These are phyloP conservation scores for Aphodius sticticus DNA, from an alignment of 2,888 invertebrate species.

Conservation along the genomic window DNA sequence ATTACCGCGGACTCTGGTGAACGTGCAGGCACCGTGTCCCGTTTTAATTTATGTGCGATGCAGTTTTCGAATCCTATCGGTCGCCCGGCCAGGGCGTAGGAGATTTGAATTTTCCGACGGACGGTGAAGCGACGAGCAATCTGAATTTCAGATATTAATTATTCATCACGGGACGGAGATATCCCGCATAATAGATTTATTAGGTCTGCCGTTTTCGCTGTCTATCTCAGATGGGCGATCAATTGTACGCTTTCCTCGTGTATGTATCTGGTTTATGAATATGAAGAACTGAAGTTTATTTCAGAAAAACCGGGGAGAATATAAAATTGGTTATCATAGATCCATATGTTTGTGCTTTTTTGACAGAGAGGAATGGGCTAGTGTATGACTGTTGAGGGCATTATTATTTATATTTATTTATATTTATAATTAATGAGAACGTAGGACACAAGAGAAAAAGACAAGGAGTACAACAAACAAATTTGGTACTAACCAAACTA, in stretches of 20 bases:
- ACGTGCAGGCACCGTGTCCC: not conserved
- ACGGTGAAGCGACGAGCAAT: not conserved
- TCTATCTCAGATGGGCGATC: not conserved
- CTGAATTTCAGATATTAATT: slow-evolving; percentile 4
- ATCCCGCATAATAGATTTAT: not conserved
- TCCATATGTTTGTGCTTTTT: too few relatives aligned
- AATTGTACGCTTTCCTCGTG: not conserved
- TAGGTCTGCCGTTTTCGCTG: not conserved
- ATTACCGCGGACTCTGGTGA: not conserved
- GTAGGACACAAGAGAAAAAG: too few relatives aligned
- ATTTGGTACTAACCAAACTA: too few relatives aligned
- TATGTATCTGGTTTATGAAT: too few relatives aligned
- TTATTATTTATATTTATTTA: too few relatives aligned
- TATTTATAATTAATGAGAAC: too few relatives aligned
- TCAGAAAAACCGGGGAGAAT: too few relatives aligned
- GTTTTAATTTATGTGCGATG: not conserved
- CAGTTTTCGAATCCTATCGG: not conserved
- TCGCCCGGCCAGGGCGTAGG: not conserved
- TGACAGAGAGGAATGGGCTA: too few relatives aligned
- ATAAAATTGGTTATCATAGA: too few relatives aligned
- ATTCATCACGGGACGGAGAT: not conserved
- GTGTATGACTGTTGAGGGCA: too few relatives aligned
- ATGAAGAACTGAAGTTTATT: too few relatives aligned
- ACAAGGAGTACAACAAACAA: too few relatives aligned
- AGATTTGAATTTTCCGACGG: not conserved